These are phyloP conservation scores for Petrocephalus zakoni DNA, from an alignment of 2,113 vertebrate genomes.

Conservation along the genomic window DNA sequence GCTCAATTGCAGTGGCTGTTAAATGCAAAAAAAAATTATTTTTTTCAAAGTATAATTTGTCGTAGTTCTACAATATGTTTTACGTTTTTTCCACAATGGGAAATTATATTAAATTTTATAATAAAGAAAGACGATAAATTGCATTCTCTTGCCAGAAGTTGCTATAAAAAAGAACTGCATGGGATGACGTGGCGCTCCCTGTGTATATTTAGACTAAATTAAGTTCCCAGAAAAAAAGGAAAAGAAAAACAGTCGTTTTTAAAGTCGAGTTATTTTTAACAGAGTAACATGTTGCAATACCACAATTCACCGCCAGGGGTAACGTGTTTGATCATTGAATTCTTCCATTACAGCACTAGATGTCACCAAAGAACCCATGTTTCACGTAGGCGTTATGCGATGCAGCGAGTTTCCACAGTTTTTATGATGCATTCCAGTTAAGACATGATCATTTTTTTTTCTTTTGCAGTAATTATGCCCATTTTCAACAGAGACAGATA, in stretches of 20 bases:
- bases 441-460: conserved; percentile 45
- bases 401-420: background rate
- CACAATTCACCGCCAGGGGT: conserved; percentile 39
- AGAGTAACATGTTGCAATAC: conserved; percentile 31
- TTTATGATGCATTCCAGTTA: conserved; percentile 35
- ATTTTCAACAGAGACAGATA: conserved; percentile 39
- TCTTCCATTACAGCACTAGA: conserved; percentile 14
- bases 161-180: conserved; percentile 35
- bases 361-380: conserved; percentile 20
- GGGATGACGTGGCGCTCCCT: conserved; percentile 63
- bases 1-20: background rate
- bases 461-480: conserved; percentile 39
- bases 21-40: background rate
- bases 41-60: background rate
- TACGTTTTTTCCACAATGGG: background rate
- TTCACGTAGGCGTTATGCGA: conserved; percentile 18
- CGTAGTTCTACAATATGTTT: background rate
- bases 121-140: background rate
- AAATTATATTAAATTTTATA: background rate
- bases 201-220: conserved; percentile 59
- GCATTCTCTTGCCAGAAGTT: background rate
- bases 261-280: conserved; percentile 39
- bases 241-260: conserved; percentile 45
- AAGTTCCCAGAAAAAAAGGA: conserved; percentile 35
- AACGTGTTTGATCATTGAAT: conserved; percentile 22